Evolutionary conservation across 2,888 invertebrate species (phyloP), one percentile per base, ranked within the genome.

Genomic region (Anoplius nigerrimus): DNA sequence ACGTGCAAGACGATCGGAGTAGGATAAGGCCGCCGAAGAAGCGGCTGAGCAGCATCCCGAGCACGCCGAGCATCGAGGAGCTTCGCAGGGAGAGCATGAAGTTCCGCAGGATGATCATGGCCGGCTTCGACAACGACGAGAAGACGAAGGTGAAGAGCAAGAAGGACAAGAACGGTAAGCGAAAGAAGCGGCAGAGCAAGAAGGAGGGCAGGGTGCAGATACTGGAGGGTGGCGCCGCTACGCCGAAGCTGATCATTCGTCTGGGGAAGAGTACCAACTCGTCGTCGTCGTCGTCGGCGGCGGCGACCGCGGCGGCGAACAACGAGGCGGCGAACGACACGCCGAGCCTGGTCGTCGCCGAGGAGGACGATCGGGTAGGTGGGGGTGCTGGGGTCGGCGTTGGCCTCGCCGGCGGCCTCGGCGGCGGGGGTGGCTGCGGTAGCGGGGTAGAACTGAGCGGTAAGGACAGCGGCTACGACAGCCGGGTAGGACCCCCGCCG

Each of bases 81-180:
- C 89, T 96, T 57, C 93, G 93, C 72, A 92, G 95, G 1, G 95
- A 96, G 82, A 95, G 94, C 80, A 96, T 97, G 96, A 96, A 95
- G 85, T 97, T 92, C 88, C 91, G 97, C 16, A 93, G 94, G 73
- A 93, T 92, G 91, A 93, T 97, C 2, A 95, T 95, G 94, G 95
- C 95, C 3, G 94, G 94, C 83, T 95, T 96, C 83, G 94, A 94
- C 69, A 93, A 93, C 79, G 92, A 92, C 75, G 93, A 94, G 77
- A 91, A 91, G 72, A 79, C 80, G 60, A 85, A 86, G 85, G 89
- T 65, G 69, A 89, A 87, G 84, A 89, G 83, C 82, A 89, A 86
- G 89, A 91, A 87, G 86, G 90, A 88, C 89, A 92, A 90, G 89
- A 91, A 89, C 88, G 91, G 89, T 87, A 91, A 88, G 85, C 89